Conservation (phyloP, 2,113 vertebrate species). For the Zosterops japonicus region DNA sequence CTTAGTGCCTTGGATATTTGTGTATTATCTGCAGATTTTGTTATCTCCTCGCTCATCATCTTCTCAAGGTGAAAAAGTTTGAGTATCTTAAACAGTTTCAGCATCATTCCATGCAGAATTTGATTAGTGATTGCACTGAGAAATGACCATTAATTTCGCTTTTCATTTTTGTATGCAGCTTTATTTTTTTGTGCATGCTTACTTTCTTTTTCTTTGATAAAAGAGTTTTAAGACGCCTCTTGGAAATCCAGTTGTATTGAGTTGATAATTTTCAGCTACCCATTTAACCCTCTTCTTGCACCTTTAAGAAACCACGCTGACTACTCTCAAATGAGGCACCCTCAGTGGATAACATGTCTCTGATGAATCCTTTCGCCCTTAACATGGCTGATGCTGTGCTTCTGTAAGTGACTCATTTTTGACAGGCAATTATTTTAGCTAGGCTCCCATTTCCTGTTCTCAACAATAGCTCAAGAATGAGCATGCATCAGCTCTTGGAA, state of each 20-base stretch:
- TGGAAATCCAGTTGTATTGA: background rate
- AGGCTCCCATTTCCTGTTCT: background rate
- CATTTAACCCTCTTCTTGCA: background rate
- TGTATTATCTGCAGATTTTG: background rate
- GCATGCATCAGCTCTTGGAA: slow-evolving; percentile 10
- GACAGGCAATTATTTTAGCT: slow-evolving; percentile 25
- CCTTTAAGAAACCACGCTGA: background rate
- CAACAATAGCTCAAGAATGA: slow-evolving; percentile 1
- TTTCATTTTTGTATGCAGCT: background rate
- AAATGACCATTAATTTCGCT: background rate
- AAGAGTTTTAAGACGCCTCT: background rate
- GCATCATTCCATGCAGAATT: background rate
- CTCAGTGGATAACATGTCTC: background rate
- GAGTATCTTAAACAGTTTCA: background rate
- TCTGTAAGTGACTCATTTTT: slow-evolving; percentile 8
- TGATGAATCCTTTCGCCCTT: background rate
- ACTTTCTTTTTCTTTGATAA: background rate
- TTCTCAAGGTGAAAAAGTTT: background rate
- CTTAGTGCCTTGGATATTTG: background rate
- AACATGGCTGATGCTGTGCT: background rate
- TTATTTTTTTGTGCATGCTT: background rate
- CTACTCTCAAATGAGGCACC: background rate
- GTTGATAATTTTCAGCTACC: background rate
- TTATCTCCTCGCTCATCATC: background rate
- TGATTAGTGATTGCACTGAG: background rate